phyloP scores from a whole-genome alignment of 1,140 invertebrate species.

The Dendrolimus punctatus region DNA sequence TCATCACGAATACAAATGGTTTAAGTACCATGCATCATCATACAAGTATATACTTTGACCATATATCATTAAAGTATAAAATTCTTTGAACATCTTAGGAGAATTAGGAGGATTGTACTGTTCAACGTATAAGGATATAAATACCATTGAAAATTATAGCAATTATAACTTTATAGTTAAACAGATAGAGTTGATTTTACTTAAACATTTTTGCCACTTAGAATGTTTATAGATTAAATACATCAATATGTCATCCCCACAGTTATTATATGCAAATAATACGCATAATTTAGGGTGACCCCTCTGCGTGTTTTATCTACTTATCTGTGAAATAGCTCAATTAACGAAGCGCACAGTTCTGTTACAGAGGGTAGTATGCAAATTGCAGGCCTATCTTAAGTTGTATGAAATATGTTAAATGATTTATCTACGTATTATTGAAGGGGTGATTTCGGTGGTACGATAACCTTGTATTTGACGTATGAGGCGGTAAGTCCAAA shows the following conservation, averaged over 20 bases:
- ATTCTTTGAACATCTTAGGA: too few species aligned
- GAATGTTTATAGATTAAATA: too few species aligned
- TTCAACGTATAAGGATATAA: too few species aligned
- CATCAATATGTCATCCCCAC: constrained; percentile 44
- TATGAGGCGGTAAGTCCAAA: too few species aligned
- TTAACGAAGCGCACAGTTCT: constrained; percentile 42
- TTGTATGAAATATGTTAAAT: constrained; percentile 58
- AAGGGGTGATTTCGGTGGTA: too few species aligned
- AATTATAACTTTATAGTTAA: constrained; percentile 8
- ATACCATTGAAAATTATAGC: neutral
- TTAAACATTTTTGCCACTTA: too few species aligned
- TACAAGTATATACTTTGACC: too few species aligned
- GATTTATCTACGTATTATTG: constrained; percentile 34
- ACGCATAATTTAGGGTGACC: constrained; percentile 62
- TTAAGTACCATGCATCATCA: too few species aligned
- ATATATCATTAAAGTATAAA: too few species aligned
- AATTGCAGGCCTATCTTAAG: constrained; percentile 37
- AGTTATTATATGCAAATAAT: constrained; percentile 69
- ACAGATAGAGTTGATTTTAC: constrained; percentile 12
- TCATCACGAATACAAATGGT: too few species aligned
- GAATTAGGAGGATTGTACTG: too few species aligned
- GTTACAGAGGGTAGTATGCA: constrained; percentile 27
- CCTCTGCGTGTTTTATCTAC: constrained; percentile 66
- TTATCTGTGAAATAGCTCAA: constrained; percentile 70
- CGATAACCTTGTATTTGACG: too few species aligned